Evolutionary conservation across 1,140 invertebrate species (phyloP), one percentile per base, ranked within the genome.

Genomic region (Bacillus rossius): DNA sequence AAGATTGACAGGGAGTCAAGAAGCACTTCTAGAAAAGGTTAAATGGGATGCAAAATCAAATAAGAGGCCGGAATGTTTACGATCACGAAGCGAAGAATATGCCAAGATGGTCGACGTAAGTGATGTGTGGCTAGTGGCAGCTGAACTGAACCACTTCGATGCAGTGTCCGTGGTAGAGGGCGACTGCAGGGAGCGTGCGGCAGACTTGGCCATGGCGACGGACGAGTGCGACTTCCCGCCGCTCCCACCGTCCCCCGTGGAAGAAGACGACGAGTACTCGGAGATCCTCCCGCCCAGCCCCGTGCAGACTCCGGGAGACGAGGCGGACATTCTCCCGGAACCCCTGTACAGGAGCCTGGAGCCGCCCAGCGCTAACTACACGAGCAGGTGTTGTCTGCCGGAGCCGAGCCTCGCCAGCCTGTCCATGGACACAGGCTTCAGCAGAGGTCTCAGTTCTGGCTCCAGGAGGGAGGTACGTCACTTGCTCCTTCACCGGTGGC

Each of bases 341-440:
- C 65, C 67, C 14, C 65, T 67, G 41, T 69, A 69, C 26, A 61
- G 64, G 25, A 67, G 67, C 42, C 38, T 62, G 10, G 67, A 69
- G 49, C 66, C 66, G 4, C 60, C 64, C 14, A 60, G 60, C 5
- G 64, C 62, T 54, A 65, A 69, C 56, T 58, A 60, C 2, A 45
- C 64, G 14, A 58, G 62, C 48, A 47, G 61, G 25, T 58, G 38
- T 3, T 42, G 40, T 13, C 57, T 64, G 10, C 83, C 84, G n/a
- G 76, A 80, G 45, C 84, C 88, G 50, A 88, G 85, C 54, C 79
- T 90, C 26, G 89, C 89, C 69, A 90, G 87, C 47, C 79, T 87
- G 64, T 89, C 87, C 17, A 89, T 90, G 83, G 87, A 90, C 67
- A 85, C 86, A 3, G 84, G 84, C 51, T 71, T 70, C 67, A 71